Evolutionary conservation across 2,888 invertebrate species (phyloP), one percentile per base, ranked within the genome.

Genomic region (Drosophila anomalata): DNA sequence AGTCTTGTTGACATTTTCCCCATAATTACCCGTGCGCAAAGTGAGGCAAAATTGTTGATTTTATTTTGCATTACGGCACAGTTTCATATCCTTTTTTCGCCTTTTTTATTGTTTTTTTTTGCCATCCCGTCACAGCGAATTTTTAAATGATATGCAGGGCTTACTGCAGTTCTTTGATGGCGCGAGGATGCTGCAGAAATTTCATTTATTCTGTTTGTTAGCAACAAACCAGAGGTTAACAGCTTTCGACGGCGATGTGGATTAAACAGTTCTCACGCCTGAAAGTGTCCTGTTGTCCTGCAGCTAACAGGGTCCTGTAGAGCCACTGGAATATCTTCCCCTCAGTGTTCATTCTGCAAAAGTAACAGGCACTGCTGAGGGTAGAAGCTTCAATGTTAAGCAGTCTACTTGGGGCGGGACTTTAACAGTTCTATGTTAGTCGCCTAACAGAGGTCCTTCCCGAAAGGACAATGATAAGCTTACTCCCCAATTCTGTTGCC

Each of bases 11-110:
- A 85, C 85, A 87, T 87, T 85, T 87, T 77, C 82, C 22, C 73
- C 85, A 84, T 88, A 85, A 85, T 85, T 88, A 87, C 85, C 88
- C 65, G 86, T 78, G 76, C 78, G 77, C 84, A 85, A 85, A 78
- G 85, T 76, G 78, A 75, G 74, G 77, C 72, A 75, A 84, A 81
- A 79, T 82, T 84, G 85, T 87, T 84, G 76, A 79, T 87, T 84
- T 79, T 84, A 77, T 87, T 84, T 75, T 74, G 76, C 76, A 86
- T 84, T 85, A 84, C 81, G 73, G 61, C 36, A 56, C 44, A 68
- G 63, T 56, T 36, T 36, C 61, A 66, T 63, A 36, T 55, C 26
- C 22, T 58, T 61, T 48, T 29, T 58, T 33, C 29, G 2, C 51
- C 12, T 57, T 46, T 50, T 9, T 12, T 59, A 33, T 26, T 14